These are phyloP conservation scores for Andrena minutula DNA, from an alignment of 2,888 invertebrate species.

Conservation along the genomic window DNA sequence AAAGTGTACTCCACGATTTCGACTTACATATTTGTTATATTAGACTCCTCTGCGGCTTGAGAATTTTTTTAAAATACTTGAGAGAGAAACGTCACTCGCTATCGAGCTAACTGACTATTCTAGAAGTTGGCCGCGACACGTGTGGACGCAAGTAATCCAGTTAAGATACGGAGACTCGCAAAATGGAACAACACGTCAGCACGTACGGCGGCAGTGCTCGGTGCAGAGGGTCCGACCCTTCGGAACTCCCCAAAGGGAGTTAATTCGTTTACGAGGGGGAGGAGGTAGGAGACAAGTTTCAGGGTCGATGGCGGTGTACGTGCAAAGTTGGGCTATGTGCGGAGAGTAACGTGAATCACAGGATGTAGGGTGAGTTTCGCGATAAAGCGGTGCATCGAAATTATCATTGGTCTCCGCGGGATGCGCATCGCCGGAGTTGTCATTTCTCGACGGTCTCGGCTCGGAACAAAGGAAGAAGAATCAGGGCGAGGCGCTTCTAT, in stretches of 20 bases:
- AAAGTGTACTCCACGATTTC: no score
- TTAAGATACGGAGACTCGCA: conserved; percentile 28
- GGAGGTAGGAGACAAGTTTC: conserved; percentile 38
- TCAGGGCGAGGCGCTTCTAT: neutral
- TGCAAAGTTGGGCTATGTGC: neutral
- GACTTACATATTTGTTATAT: no score
- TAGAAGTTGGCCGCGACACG: neutral
- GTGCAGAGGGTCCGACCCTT: conserved; percentile 66
- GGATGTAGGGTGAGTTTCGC: conserved; percentile 62
- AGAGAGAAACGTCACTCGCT: neutral
- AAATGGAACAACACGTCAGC: conserved; percentile 11
- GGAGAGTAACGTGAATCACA: conserved; percentile 55
- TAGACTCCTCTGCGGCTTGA: no score
- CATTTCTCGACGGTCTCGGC: neutral
- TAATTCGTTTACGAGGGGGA: conserved; percentile 70
- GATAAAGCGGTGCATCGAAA: conserved; percentile 59
- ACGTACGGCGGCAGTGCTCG: neutral
- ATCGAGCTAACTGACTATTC: neutral
- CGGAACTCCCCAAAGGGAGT: conserved; percentile 60
- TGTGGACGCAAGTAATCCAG: conserved; percentile 28
- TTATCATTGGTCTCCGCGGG: conserved; percentile 49
- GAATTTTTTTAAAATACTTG: no score
- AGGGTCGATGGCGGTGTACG: conserved; percentile 25
- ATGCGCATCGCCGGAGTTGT: conserved; percentile 45
- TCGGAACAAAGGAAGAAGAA: conserved; percentile 22